Conservation (phyloP, 1,140 invertebrate genomes). For the Papilio helenus region DNA sequence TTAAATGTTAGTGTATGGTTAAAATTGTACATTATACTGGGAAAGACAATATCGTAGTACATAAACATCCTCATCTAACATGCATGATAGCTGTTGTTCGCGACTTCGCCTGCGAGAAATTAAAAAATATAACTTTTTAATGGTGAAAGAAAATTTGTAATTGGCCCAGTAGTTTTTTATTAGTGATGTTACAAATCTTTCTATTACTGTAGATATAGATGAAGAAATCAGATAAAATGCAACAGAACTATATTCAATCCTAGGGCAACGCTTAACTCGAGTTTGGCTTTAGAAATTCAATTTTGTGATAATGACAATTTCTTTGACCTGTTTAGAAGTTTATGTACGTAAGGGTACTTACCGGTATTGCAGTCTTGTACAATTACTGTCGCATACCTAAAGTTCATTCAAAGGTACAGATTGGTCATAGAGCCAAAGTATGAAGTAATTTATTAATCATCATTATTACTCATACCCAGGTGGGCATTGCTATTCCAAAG, state of each 20-base stretch:
- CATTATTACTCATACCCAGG: constrained; percentile 28
- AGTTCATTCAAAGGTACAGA: neutral
- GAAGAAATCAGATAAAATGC: neutral
- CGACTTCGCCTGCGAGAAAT: too few relatives aligned
- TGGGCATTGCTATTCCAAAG: constrained; percentile 25
- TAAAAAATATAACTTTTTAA: too few relatives aligned
- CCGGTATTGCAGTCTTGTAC: neutral
- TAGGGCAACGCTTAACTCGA: neutral
- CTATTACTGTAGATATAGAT: neutral
- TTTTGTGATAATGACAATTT: neutral
- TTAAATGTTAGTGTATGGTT: too few relatives aligned
- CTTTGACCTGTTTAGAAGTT: neutral
- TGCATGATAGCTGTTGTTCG: too few relatives aligned
- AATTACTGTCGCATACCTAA: constrained; percentile 21
- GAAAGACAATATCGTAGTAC: neutral
- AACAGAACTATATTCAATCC: neutral
- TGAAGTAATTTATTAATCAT: constrained; percentile 28
- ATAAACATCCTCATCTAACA: neutral
- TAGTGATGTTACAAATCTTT: too few relatives aligned
- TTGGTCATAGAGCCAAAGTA: constrained; percentile 18
- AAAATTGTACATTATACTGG: too few relatives aligned
- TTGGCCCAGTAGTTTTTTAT: too few relatives aligned
- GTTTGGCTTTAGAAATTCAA: neutral
- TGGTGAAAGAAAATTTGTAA: too few relatives aligned
- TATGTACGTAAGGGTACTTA: neutral